Conservation (phyloP, 2,113 vertebrate genomes). For the Oriolus oriolus region DNA sequence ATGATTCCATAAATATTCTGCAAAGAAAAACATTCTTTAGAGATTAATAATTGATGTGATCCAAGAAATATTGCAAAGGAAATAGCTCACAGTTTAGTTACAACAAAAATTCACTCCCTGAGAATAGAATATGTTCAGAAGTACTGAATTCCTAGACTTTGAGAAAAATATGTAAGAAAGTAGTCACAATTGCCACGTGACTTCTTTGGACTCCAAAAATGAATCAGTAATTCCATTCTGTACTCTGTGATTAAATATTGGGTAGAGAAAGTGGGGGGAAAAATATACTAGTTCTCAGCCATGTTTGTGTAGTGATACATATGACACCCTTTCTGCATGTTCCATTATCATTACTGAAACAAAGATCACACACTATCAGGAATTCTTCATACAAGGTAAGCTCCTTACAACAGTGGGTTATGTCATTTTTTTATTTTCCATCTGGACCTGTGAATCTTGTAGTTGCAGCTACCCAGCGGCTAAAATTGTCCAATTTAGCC, state of each 20-base stretch:
- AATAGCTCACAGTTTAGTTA: background rate
- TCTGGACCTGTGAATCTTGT: background rate
- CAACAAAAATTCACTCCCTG: background rate
- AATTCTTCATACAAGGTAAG: background rate
- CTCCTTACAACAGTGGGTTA: background rate
- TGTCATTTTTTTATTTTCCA: background rate
- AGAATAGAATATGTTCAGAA: background rate
- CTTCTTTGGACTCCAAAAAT: background rate
- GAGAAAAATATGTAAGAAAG: background rate
- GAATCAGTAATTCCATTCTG: background rate
- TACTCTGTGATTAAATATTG: background rate
- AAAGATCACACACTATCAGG: background rate
- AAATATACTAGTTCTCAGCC: background rate
- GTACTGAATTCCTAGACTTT: background rate
- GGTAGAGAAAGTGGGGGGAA: accelerated
- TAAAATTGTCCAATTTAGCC: background rate
- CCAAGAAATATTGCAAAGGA: background rate
- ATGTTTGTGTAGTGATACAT: background rate
- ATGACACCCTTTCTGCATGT: background rate
- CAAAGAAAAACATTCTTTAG: background rate
- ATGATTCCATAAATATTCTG: background rate
- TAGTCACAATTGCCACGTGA: background rate
- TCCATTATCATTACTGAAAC: background rate
- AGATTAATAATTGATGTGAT: background rate
- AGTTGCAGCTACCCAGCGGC: background rate